These are phyloP conservation scores for Dynastes grantii DNA, from an alignment of 2,888 invertebrate genomes.

Conservation along the genomic window DNA sequence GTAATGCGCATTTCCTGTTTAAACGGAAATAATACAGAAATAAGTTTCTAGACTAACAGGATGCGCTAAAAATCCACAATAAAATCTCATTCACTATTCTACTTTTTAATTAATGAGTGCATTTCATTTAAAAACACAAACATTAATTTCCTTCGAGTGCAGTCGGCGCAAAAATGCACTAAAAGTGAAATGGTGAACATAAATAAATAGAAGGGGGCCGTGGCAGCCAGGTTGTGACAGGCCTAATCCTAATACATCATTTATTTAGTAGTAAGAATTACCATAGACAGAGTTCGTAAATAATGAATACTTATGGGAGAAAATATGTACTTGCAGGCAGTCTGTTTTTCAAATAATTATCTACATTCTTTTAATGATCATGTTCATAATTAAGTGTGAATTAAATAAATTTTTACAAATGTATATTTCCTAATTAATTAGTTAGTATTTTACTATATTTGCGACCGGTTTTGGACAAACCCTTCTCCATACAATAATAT, in stretches of 20 bases:
- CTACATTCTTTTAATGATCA: too few species aligned
- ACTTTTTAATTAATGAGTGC: neutral
- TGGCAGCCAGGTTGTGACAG: neutral
- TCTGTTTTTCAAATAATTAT: too few species aligned
- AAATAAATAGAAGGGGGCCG: neutral
- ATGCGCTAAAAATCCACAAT: neutral
- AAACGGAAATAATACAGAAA: slow-evolving; percentile 4
- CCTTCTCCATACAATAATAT: too few species aligned
- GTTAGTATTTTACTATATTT: too few species aligned
- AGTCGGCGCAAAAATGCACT: neutral
- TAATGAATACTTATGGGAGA: too few species aligned
- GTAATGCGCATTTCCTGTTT: neutral
- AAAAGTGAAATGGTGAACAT: neutral
- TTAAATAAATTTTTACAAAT: too few species aligned
- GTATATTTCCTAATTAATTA: too few species aligned
- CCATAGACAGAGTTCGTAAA: too few species aligned
- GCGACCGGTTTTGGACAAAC: too few species aligned
- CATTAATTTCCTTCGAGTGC: neutral
- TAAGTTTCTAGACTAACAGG: neutral
- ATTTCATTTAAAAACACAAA: neutral
- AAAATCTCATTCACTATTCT: neutral
- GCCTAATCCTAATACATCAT: neutral
- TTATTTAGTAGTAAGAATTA: neutral
- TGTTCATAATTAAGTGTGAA: too few species aligned
- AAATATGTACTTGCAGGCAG: too few species aligned